Conservation (phyloP, 2,113 vertebrate genomes). For the Sorex fumeus region DNA sequence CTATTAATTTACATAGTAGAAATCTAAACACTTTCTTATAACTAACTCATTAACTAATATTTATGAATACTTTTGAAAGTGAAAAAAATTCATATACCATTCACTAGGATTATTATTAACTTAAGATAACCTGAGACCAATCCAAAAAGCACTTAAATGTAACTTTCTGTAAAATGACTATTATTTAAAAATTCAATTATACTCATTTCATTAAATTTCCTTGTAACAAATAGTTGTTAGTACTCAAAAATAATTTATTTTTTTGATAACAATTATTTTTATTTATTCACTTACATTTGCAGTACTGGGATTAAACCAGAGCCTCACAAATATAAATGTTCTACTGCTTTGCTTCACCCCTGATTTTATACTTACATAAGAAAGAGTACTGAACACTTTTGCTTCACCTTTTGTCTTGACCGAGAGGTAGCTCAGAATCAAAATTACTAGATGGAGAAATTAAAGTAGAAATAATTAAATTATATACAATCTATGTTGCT, state of each 20-base stretch:
- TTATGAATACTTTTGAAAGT: slow-evolving; percentile 62
- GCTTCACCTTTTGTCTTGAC: slow-evolving; percentile 16
- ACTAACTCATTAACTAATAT: slow-evolving; percentile 16
- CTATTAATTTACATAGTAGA: slow-evolving; percentile 64
- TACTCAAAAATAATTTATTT: neutral
- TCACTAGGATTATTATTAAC: slow-evolving; percentile 53
- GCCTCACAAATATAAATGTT: too few species aligned
- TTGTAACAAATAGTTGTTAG: slow-evolving; percentile 32
- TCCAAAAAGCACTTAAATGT: neutral
- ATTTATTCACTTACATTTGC: too few species aligned
- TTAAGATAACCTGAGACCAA: slow-evolving; percentile 14
- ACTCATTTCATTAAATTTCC: neutral
- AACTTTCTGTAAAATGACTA: neutral
- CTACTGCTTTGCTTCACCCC: too few species aligned
- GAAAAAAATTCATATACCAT: slow-evolving; percentile 47
- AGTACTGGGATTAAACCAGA: too few species aligned
- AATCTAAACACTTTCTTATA: slow-evolving; percentile 1
- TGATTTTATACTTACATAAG: neutral
- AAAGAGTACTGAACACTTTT: neutral
- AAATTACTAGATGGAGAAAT: neutral
- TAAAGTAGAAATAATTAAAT: slow-evolving; percentile 56
- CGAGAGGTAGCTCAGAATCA: neutral
- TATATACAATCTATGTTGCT: neutral
- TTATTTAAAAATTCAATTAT: slow-evolving; percentile 35
- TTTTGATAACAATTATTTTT: too few species aligned